Evolutionary conservation across 2,888 invertebrate genomes (phyloP).

Genomic region (Apamea sordens): DNA sequence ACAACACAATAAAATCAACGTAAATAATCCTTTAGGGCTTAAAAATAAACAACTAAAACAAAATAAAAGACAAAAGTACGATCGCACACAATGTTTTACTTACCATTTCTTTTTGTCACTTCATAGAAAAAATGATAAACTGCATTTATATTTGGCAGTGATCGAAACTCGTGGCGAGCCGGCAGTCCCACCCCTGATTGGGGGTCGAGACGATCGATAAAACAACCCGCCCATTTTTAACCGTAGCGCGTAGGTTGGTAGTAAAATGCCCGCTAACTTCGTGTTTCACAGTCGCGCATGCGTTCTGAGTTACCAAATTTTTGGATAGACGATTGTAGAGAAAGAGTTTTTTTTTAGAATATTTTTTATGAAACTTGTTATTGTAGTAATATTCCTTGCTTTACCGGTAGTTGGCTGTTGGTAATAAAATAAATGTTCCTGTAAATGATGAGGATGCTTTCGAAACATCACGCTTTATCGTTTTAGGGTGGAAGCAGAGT

Average conservation of each 20-base stretch:
- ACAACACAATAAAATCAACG: not conserved
- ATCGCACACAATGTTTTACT: conserved; percentile 30
- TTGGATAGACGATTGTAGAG: not conserved
- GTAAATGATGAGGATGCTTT: not conserved
- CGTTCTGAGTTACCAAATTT: conserved; percentile 23
- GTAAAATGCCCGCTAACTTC: conserved; percentile 63
- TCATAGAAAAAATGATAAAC: conserved; percentile 35
- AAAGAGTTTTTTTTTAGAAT: not conserved
- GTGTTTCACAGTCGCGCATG: conserved; percentile 59
- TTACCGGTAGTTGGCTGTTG: not conserved
- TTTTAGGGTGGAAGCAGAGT: not conserved
- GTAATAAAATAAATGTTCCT: not conserved
- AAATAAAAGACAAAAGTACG: not conserved
- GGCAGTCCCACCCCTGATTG: conserved; percentile 45
- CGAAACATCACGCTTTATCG: not conserved
- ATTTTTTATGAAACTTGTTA: not conserved
- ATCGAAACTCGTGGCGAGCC: conserved; percentile 27
- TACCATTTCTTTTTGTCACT: conserved; percentile 61
- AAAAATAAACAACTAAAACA: not conserved
- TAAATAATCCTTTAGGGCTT: not conserved
- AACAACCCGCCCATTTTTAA: conserved; percentile 66
- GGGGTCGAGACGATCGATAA: conserved; percentile 75
- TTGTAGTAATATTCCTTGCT: not conserved
- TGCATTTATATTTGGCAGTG: conserved; percentile 31
- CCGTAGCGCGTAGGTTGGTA: conserved; percentile 68